These are phyloP conservation scores for Chloroceryle aenea DNA, from an alignment of 2,113 vertebrate genomes.

Conservation along the genomic window DNA sequence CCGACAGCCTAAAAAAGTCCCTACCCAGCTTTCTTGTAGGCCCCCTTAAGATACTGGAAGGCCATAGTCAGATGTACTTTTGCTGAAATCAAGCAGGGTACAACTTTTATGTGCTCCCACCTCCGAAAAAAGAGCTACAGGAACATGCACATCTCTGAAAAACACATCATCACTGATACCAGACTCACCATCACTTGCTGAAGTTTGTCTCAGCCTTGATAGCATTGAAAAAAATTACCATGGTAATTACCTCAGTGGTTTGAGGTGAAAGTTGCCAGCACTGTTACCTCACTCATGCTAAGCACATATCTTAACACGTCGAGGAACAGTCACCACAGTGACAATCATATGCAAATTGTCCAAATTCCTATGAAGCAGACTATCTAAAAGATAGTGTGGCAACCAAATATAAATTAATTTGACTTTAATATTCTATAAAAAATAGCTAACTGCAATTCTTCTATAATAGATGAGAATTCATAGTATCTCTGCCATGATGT, in stretches of 20 bases:
- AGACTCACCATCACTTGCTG: background rate
- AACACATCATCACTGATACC: background rate
- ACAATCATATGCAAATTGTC: background rate
- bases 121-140: background rate
- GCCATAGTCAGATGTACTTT: background rate
- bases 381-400: background rate
- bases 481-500: background rate
- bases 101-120: background rate
- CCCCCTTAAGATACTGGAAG: no score
- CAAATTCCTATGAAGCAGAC: background rate
- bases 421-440: background rate
- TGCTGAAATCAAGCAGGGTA: background rate
- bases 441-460: background rate
- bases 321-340: background rate
- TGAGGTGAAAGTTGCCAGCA: background rate
- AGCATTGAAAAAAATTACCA: background rate
- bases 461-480: background rate
- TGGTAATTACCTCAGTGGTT: background rate
- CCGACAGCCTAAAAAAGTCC: no score
- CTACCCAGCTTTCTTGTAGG: no score
- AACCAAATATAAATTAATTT: background rate
- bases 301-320: background rate
- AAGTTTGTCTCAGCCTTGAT: background rate
- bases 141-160: background rate
- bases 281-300: accelerated